Percentiles rank a stretch among this genome's conserved stretches.
Evolutionary conservation across 2,888 invertebrate genomes (phyloP).

Genomic region (Stramonita haemastoma): DNA sequence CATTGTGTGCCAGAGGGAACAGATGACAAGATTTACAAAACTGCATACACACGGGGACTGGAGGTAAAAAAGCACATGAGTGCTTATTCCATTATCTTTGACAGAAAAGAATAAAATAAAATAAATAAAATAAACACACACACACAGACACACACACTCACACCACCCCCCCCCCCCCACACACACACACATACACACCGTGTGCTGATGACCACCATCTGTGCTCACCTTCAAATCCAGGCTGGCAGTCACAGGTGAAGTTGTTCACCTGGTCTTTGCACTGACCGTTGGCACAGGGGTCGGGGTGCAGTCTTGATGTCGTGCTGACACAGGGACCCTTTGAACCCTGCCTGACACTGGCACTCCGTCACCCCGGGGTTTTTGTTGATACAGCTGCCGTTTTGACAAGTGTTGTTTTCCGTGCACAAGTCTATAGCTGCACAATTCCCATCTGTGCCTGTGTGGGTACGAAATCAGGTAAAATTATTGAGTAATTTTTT

Average conservation of each 20-base stretch:
- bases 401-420: not conserved
- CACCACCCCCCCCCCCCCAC: too few relatives aligned
- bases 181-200: not conserved
- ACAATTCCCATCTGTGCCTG: slow-evolving; percentile 3
- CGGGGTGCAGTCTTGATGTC: slow-evolving; percentile 32
- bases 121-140: too few relatives aligned
- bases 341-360: slow-evolving; percentile 7
- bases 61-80: too few relatives aligned
- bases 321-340: slow-evolving; percentile 29
- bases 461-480: not conserved
- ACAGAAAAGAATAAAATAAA: too few relatives aligned
- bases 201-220: not conserved
- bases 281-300: slow-evolving; percentile 34
- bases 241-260: slow-evolving; percentile 37
- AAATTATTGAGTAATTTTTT: too few relatives aligned
- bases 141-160: too few relatives aligned
- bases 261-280: slow-evolving; percentile 26
- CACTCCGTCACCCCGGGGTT: not conserved
- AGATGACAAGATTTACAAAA: too few relatives aligned
- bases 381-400: not conserved
- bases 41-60: too few relatives aligned
- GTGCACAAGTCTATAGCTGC: slow-evolving; percentile 13
- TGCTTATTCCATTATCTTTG: too few relatives aligned
- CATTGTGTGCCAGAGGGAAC: too few relatives aligned
- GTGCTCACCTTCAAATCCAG: slow-evolving; percentile 32